Conservation (phyloP, 2,888 invertebrate genomes). For the Tinea pellionella region DNA sequence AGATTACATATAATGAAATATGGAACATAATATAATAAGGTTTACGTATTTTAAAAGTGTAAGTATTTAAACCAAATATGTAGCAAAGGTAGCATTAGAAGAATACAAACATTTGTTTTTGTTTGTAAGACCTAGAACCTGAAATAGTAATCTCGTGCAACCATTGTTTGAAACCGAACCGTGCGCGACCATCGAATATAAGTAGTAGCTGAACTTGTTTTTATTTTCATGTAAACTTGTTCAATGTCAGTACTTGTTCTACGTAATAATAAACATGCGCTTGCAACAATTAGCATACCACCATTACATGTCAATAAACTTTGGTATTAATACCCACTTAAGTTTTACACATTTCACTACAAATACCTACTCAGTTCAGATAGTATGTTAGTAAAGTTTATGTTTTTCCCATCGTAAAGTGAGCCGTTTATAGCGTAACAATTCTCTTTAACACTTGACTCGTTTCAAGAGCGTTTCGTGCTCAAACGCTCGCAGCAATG, state of each 20-base stretch:
- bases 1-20: too few species aligned
- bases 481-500: conserved; percentile 3
- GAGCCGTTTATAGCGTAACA: background rate
- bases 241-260: background rate
- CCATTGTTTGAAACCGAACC: background rate
- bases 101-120: background rate
- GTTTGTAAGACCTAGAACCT: background rate
- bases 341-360: background rate
- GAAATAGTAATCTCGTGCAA: background rate
- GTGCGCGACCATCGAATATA: background rate
- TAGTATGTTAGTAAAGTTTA: background rate
- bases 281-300: background rate
- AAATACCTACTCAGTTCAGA: background rate
- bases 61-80: too few species aligned
- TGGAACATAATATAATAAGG: too few species aligned
- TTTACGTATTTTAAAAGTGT: too few species aligned
- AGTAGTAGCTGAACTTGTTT: background rate
- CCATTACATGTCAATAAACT: background rate
- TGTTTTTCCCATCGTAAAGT: background rate
- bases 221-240: background rate
- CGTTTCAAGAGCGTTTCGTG: background rate
- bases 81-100: background rate
- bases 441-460: background rate
- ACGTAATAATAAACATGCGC: background rate
- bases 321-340: background rate